Conservation (phyloP, 2,888 invertebrate species). For the Itoplectis maculator region DNA sequence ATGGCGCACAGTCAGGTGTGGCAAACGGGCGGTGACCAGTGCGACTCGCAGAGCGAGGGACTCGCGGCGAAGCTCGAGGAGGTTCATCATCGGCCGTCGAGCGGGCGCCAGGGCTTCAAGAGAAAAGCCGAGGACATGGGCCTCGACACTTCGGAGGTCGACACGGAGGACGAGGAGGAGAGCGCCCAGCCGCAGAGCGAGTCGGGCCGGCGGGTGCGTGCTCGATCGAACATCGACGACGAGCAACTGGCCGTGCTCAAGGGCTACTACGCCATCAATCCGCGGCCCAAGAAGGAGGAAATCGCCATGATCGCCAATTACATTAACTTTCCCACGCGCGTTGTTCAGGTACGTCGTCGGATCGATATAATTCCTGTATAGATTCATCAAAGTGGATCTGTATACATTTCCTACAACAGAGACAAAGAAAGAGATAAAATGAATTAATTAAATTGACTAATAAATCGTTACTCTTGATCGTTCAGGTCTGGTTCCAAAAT, state of each 20-base stretch:
- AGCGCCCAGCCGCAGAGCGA: conserved; percentile 85
- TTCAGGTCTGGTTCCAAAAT: conserved; percentile 99
- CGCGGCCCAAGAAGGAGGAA: conserved; percentile 97
- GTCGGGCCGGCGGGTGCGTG: conserved; percentile 92
- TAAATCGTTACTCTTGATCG: conserved; percentile 76
- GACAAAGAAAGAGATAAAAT: neutral
- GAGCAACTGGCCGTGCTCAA: conserved; percentile 96
- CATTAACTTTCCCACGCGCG: conserved; percentile 86
- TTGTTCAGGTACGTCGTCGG: conserved; percentile 78
- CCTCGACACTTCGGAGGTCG: conserved; percentile 76
- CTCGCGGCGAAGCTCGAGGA: conserved; percentile 92
- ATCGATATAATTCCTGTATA: neutral
- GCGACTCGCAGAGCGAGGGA: conserved; percentile 88
- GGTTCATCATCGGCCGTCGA: conserved; percentile 82
- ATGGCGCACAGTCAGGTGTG: conserved; percentile 80
- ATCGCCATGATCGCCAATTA: conserved; percentile 94
- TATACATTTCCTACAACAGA: neutral
- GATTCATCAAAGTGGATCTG: neutral
- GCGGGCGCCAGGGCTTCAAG: conserved; percentile 71
- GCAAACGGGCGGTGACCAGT: conserved; percentile 80
- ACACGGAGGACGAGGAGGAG: conserved; percentile 86
- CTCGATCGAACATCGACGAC: conserved; percentile 97
- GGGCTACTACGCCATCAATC: conserved; percentile 95
- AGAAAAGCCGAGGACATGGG: conserved; percentile 74
- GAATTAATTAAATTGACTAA: neutral